Percentiles rank a stretch among this genome's conserved stretches.
Evolutionary conservation across 1,140 invertebrate genomes (phyloP).

Genomic region (Drosophila watanabei): DNA sequence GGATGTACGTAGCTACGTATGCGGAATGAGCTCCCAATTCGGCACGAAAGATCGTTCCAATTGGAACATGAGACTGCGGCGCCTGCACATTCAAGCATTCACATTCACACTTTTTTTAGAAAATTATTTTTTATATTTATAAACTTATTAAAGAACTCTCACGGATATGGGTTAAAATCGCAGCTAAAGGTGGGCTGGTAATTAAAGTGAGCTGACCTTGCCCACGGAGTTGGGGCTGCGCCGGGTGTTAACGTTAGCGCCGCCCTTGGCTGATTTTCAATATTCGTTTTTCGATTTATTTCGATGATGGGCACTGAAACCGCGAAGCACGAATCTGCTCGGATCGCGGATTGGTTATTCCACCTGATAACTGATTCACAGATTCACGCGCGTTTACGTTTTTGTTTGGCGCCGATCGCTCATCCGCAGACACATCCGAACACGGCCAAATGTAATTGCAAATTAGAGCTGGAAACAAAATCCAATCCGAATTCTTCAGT

Average conservation of each 20-base stretch:
- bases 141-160: constrained; percentile 42
- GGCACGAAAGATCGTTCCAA: constrained; percentile 51
- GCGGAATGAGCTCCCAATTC: constrained; percentile 48
- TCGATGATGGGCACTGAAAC: constrained; percentile 16
- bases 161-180: constrained; percentile 29
- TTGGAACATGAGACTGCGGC: constrained; percentile 46
- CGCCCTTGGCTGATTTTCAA: constrained; percentile 30
- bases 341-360: constrained; percentile 25
- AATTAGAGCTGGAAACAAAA: constrained; percentile 14
- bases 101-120: constrained; percentile 10
- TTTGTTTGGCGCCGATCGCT: constrained; percentile 11
- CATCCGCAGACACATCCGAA: constrained; percentile 44
- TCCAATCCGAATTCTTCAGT: constrained; percentile 12
- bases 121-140: constrained; percentile 24
- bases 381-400: constrained; percentile 19
- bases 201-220: constrained; percentile 37
- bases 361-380: constrained; percentile 42
- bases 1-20: constrained; percentile 17
- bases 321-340: constrained; percentile 9
- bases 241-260: constrained; percentile 2
- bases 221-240: constrained; percentile 27
- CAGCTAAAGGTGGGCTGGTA: constrained; percentile 11
- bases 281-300: constrained; percentile 23
- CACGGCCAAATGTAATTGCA: constrained; percentile 39
- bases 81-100: constrained; percentile 35